A percentile compares a stretch with the other conserved stretches of the same genome.
Evolutionary conservation across 2,888 invertebrate species (phyloP).

Genomic region (Aromia moschata): DNA sequence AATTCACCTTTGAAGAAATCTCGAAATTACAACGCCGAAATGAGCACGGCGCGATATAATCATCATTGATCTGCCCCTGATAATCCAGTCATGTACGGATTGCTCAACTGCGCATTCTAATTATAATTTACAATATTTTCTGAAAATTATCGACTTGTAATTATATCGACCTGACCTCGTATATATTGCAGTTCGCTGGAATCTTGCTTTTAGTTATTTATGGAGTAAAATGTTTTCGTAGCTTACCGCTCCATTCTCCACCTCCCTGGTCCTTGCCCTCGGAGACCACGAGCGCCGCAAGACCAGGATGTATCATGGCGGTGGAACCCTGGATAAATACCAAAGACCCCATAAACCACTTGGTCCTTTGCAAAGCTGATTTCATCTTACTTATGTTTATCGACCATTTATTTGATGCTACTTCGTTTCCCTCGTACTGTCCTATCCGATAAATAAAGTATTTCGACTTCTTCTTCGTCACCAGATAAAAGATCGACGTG

Average conservation of each 20-base stretch:
- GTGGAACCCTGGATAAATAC: conserved; percentile 44
- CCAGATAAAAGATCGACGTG: conserved; percentile 38
- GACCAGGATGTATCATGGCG: conserved; percentile 46
- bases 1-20: no score
- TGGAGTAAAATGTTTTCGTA: no score
- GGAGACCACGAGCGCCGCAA: conserved; percentile 43
- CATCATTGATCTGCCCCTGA: no score
- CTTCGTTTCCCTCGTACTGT: conserved; percentile 15
- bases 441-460: conserved; percentile 45
- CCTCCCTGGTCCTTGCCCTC: conserved; percentile 20
- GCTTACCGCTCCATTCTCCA: conserved; percentile 44
- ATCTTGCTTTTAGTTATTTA: no score
- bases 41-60: no score
- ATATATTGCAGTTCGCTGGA: no score
- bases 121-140: no score
- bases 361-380: conserved; percentile 27
- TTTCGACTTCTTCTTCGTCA: conserved; percentile 40
- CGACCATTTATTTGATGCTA: conserved; percentile 15
- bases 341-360: conserved; percentile 41
- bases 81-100: no score
- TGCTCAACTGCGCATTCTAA: no score
- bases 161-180: no score
- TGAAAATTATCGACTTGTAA: no score
- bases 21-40: no score
- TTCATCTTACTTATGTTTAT: conserved; percentile 24